A percentile compares a stretch with the other conserved stretches of the same genome.
Evolutionary conservation across 1,140 invertebrate genomes (phyloP).

Genomic region (Galleria mellonella): DNA sequence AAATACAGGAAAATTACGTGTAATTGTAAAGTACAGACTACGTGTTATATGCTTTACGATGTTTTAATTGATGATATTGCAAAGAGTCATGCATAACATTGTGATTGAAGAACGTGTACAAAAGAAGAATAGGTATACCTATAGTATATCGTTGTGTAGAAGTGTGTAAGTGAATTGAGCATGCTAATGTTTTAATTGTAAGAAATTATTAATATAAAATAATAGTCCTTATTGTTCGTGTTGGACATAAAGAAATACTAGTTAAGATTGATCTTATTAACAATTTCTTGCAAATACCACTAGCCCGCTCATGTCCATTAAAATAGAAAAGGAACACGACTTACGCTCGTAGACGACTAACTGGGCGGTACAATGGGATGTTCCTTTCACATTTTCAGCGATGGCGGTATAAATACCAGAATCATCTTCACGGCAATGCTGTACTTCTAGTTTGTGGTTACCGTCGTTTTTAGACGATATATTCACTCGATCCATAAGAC

Average conservation of each 20-base stretch:
- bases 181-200: too few species aligned
- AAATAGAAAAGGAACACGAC: conserved; percentile 32
- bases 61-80: conserved; percentile 51
- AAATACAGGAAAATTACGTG: conserved; percentile 55
- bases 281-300: too few species aligned
- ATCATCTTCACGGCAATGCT: conserved; percentile 88
- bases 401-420: conserved; percentile 93
- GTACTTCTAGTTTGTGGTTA: conserved; percentile 82
- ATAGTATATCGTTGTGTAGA: background rate
- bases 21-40: conserved; percentile 23
- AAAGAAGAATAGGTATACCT: background rate
- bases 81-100: conserved; percentile 31
- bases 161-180: too few species aligned
- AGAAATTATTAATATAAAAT: too few species aligned
- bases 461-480: conserved; percentile 74
- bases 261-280: too few species aligned
- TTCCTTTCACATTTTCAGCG: conserved; percentile 88
- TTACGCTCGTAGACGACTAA: conserved; percentile 89
- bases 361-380: conserved; percentile 88
- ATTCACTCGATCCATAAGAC: conserved; percentile 83
- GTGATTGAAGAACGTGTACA: background rate
- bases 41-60: conserved; percentile 58
- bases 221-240: background rate
- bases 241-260: background rate
- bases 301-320: too few species aligned